These are phyloP conservation scores for Cyprinus carpio DNA, from an alignment of 2,113 vertebrate genomes.

Conservation along the genomic window DNA sequence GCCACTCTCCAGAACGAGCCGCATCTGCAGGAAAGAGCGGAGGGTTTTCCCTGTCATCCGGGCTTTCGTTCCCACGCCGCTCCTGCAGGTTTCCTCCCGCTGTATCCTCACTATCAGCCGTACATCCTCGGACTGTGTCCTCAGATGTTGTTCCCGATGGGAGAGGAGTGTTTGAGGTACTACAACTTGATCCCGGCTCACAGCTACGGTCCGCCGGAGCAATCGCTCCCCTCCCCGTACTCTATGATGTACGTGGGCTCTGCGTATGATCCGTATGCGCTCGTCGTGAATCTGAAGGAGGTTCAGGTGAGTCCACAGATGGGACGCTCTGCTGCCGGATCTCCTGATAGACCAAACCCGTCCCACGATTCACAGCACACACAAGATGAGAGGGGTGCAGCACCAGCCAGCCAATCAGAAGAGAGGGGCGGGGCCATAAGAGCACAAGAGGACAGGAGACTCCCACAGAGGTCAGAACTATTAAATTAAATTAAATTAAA, in stretches of 20 bases:
- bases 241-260: slow-evolving; percentile 66
- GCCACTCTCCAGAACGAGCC: not conserved
- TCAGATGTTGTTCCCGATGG: slow-evolving; percentile 72
- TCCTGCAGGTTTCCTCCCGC: slow-evolving; percentile 42
- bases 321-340: slow-evolving; percentile 85
- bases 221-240: not conserved
- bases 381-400: slow-evolving; percentile 52
- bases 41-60: slow-evolving; percentile 45
- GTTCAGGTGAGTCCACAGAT: slow-evolving; percentile 80
- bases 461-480: not conserved
- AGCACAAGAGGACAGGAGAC: slow-evolving; percentile 59
- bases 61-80: slow-evolving; percentile 72
- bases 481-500: not conserved
- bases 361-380: slow-evolving; percentile 63
- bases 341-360: slow-evolving; percentile 84
- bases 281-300: slow-evolving; percentile 67
- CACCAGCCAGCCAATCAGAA: slow-evolving; percentile 63
- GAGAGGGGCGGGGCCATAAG: slow-evolving; percentile 57
- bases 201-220: slow-evolving; percentile 67
- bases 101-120: slow-evolving; percentile 74
- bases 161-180: slow-evolving; percentile 81
- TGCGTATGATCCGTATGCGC: slow-evolving; percentile 46
- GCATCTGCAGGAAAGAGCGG: slow-evolving; percentile 67
- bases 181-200: slow-evolving; percentile 71
- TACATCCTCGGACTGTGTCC: slow-evolving; percentile 74